These are phyloP conservation scores for Porites evermanni DNA, from an alignment of 92 coral and sea anemone genomes.

Conservation along the genomic window DNA sequence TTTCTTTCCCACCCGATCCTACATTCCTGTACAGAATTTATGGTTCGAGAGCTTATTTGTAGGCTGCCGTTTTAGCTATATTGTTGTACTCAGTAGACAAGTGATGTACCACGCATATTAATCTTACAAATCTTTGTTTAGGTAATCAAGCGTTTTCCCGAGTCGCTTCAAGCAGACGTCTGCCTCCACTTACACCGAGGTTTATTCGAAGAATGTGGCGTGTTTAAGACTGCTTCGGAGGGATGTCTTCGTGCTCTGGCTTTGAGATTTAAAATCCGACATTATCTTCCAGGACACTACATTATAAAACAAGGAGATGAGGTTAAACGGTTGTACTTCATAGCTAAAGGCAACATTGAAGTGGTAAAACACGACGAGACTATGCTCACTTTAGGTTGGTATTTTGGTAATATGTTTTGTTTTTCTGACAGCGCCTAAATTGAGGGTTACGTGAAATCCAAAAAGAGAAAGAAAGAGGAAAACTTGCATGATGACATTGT, in stretches of 20 bases:
- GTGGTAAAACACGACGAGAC: slow-evolving; percentile 82
- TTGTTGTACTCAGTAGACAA: too few species aligned
- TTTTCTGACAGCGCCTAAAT: not conserved
- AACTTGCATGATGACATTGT: too few species aligned
- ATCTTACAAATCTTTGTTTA: slow-evolving; percentile 12
- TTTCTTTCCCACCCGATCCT: too few species aligned
- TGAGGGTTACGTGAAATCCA: not conserved
- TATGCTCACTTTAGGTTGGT: slow-evolving; percentile 76
- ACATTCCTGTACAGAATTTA: too few species aligned
- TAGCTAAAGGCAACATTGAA: slow-evolving; percentile 90
- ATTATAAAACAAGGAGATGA: slow-evolving; percentile 97
- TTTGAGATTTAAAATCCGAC: slow-evolving; percentile 81
- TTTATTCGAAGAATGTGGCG: slow-evolving; percentile 78
- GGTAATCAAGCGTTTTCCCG: slow-evolving; percentile 94
- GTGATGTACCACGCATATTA: not conserved
- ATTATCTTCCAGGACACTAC: slow-evolving; percentile 92
- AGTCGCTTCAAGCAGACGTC: slow-evolving; percentile 90
- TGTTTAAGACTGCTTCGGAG: slow-evolving; percentile 85
- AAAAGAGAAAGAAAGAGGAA: not conserved
- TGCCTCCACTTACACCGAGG: slow-evolving; percentile 90
- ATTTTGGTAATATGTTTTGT: not conserved
- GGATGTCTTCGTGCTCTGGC: slow-evolving; percentile 95
- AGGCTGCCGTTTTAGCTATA: too few species aligned
- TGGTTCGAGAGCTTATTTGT: too few species aligned
- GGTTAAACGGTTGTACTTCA: slow-evolving; percentile 82